Percentiles rank a stretch among this genome's conserved stretches.
Conservation (phyloP, 1,140 invertebrate genomes). For the Paraescarpia echinospica region DNA sequence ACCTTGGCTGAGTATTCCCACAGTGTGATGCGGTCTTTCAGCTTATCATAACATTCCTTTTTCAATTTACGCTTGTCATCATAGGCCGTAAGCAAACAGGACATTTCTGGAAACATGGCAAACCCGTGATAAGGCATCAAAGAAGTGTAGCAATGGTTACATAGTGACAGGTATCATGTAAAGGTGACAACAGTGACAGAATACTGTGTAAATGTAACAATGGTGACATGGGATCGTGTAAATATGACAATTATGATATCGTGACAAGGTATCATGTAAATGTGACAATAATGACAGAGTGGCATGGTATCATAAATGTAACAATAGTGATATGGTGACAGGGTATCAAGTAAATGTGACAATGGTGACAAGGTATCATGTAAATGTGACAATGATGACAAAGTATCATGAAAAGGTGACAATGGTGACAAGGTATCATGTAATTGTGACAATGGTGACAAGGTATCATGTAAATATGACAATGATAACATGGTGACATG, state of each 20-base stretch:
- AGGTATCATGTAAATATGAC: neutral
- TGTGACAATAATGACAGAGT: neutral
- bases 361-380: neutral
- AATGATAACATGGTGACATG: neutral
- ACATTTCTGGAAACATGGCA: constrained; percentile 70
- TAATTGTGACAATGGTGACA: no score
- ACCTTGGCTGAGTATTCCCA: constrained; percentile 83
- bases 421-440: no score
- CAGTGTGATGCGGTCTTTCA: constrained; percentile 82
- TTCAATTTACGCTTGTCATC: constrained; percentile 70
- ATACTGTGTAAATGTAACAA: neutral
- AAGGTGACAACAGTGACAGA: neutral
- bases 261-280: neutral
- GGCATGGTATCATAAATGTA: no score
- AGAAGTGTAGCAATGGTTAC: neutral
- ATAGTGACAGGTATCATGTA: neutral
- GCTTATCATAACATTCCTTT: constrained; percentile 74
- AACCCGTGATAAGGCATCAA: constrained; percentile 9
- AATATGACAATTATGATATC: neutral
- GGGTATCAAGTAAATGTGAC: neutral
- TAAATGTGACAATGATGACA: neutral
- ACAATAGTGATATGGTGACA: neutral
- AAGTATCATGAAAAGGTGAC: no score
- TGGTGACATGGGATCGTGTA: neutral
- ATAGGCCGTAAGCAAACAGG: constrained; percentile 75